Evolutionary conservation across 2,113 vertebrate genomes (phyloP), one percentile per base, ranked within the genome.

Genomic region (Ammodytes marinus): DNA sequence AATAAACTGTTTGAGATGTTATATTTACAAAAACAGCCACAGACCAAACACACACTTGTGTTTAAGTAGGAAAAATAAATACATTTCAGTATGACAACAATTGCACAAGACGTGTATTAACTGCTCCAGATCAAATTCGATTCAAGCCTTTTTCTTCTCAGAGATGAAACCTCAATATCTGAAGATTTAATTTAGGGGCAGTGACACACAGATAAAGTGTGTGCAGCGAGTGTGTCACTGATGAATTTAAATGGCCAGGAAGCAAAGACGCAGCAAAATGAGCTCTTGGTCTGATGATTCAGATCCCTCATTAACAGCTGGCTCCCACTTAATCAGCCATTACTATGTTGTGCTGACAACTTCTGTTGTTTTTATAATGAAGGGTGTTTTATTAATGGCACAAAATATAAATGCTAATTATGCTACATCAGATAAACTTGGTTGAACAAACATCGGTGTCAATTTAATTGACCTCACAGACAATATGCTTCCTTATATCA

Each of bases 171-270:
- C 37, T 55, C 8, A 74, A 69, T 27, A 66, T 58, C 13, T 64
- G 45, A 83, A 75, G 42, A 52, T 71, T 76, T 65, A 37, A 74
- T 83, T 72, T 79, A 27, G 6, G 49, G 74, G 60, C 57, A 0
- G 46, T 15, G 43, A 61, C 52, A 79, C 55, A 14, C 45, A 59
- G 39, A 84, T 69, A 69, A 74, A 76, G 66, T 46, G 74, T 67
- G 42, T 72, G 75, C n/a, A 14, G 50, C 1, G 5, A 1, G 2
- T 19, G 47, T 69, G 52, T 67, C 37, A 5, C 54, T 79, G 60
- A 70, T 77, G 55, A 72, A 82, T 77, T 84, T 74, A 74, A 86
- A 79, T 57, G 50, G 72, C 63, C n/a, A 8, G 27, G 60, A 68
- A 72, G 69, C 52, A 63, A 60, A 86, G 53, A 63, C 9, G 58